Conservation (phyloP, 2,113 vertebrate species). For the Bagarius yarrelli region DNA sequence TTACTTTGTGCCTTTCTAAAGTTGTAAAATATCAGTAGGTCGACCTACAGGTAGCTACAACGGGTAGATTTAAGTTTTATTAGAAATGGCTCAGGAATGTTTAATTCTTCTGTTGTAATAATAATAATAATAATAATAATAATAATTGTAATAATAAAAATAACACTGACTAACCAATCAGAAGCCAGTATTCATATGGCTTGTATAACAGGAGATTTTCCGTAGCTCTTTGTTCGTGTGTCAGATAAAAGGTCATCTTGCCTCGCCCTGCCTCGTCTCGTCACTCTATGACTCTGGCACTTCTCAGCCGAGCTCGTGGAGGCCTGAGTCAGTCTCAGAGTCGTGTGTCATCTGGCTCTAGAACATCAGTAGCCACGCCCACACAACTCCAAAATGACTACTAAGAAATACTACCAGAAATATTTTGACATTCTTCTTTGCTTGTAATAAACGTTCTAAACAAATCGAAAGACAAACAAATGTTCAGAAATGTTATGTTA, state of each 20-base stretch:
- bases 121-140: too few relatives aligned
- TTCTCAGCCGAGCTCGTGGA: neutral
- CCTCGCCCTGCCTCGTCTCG: neutral
- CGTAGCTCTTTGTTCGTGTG: neutral
- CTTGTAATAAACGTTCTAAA: neutral
- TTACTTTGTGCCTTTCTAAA: neutral
- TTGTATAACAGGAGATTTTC: neutral
- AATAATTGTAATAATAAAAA: too few relatives aligned
- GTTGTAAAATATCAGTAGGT: too few relatives aligned
- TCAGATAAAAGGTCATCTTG: neutral
- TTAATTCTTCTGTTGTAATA: too few relatives aligned
- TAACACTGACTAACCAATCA: neutral
- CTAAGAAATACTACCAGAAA: neutral
- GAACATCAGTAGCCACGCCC: neutral
- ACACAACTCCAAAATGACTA: neutral
- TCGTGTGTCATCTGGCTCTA: neutral
- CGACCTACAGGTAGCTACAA: too few relatives aligned
- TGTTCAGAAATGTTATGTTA: too few relatives aligned
- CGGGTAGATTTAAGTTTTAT: too few relatives aligned
- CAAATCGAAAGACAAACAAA: too few relatives aligned
- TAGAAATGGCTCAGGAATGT: too few relatives aligned
- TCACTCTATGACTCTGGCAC: neutral
- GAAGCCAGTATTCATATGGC: neutral
- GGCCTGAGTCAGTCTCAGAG: neutral
- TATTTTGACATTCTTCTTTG: neutral